Percentiles rank a stretch among this genome's conserved stretches.
phyloP scores from a whole-genome alignment of 1,140 invertebrate species.

The Sitobion miscanthi region DNA sequence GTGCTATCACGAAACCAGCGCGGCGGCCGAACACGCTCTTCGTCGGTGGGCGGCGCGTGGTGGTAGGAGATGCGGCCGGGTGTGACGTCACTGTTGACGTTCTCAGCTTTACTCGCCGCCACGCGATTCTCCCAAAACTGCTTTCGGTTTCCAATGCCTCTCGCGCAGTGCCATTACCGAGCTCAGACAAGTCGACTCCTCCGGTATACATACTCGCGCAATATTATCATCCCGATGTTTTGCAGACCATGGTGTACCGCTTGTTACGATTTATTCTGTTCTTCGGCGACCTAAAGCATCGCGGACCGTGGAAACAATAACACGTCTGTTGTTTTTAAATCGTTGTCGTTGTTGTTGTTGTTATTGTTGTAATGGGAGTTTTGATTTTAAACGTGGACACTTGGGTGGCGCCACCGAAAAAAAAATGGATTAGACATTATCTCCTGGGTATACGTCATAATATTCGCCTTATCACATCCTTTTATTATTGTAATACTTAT shows the following conservation, averaged over 20 bases:
- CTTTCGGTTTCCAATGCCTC: conserved; percentile 44
- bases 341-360: background rate
- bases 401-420: conserved; percentile 69
- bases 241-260: background rate
- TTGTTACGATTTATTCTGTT: background rate
- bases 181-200: conserved; percentile 20
- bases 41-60: conserved; percentile 35
- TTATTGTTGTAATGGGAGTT: conserved; percentile 56
- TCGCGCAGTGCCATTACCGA: conserved; percentile 23
- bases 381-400: conserved; percentile 59
- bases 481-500: background rate
- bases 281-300: no score
- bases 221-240: background rate
- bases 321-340: background rate
- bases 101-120: background rate
- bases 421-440: conserved; percentile 77
- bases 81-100: conserved; percentile 54
- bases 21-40: conserved; percentile 31
- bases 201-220: background rate
- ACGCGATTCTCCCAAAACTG: conserved; percentile 42
- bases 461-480: background rate
- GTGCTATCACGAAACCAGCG: background rate
- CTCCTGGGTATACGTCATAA: conserved; percentile 60
- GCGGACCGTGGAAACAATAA: background rate
- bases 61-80: conserved; percentile 29